Base-by-base conservation (phyloP, 2,797 vertebrate species). In the Acridotheres tristis region DNA sequence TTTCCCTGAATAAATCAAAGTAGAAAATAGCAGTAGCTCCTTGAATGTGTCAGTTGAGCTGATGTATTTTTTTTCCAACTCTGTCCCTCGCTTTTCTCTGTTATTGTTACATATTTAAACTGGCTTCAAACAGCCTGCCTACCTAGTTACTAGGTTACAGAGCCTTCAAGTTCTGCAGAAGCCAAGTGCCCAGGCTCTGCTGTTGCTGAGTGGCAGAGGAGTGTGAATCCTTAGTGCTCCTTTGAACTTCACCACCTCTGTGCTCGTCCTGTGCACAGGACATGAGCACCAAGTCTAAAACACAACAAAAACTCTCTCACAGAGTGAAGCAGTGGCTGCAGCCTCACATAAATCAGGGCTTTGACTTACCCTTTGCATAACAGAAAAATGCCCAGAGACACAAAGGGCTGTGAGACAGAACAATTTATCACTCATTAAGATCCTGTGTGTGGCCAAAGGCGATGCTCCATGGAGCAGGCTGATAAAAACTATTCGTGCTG, bases 291-390 rank as follows among this genome's bases (percentile, higher is more conserved):
- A 13, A 36, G 20, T 14, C 18, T 58, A 30, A 89, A 80, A 17
- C 21, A 11, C 34, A 62, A 22, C 23, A 50, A 58, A 86, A 65
- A 3, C 5, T 2, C 9, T 17, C 20, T 83, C 22, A 4, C 16
- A 7, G 67, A 59, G n/a, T 2, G 21, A 83, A 74, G 81, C 68
- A 40, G n/a, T 20, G 30, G 21, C 81, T 85, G 53, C 27, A 76
- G 54, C n/a, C 23, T 69, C 69, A 9, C 71, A 90, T 90, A 90
- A 91, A 91, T 81, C 76, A 78, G 47, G 85, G 34, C 36, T 91
- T 40, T 80, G 61, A 32, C 34, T 62, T 69, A 26, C 17, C 50
- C 58, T 92, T 51, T 84, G 50, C 47, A 40, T 50, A 61, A 74
- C 5, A 62, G 47, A 62, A 40, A 27, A 90, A 27, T 11, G 20